Percentiles rank a stretch among this genome's conserved stretches.
These are phyloP conservation scores for Anticlea derivata DNA, from an alignment of 2,888 invertebrate genomes.

Conservation along the genomic window DNA sequence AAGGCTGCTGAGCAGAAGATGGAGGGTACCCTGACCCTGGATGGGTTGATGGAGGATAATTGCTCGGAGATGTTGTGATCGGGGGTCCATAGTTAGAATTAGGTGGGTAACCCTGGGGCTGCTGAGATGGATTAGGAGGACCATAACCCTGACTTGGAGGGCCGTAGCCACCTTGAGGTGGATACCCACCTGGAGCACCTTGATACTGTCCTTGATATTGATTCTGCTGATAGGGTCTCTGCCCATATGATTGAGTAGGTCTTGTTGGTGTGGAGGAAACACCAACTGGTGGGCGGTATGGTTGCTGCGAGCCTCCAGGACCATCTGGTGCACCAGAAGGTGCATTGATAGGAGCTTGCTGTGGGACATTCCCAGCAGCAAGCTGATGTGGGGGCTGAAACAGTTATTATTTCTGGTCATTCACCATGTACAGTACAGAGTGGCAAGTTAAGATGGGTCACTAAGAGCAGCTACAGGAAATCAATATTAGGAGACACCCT, in stretches of 20 bases:
- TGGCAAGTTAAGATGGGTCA: too few species aligned
- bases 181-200: slow-evolving; percentile 84
- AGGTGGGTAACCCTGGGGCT: slow-evolving; percentile 87
- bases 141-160: slow-evolving; percentile 87
- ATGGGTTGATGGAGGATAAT: slow-evolving; percentile 82
- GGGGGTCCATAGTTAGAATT: slow-evolving; percentile 86
- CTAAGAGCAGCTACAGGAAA: too few species aligned
- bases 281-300: slow-evolving; percentile 77
- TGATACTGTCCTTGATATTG: slow-evolving; percentile 86
- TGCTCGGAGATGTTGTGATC: slow-evolving; percentile 83
- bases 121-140: slow-evolving; percentile 84
- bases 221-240: slow-evolving; percentile 87
- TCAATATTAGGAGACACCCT: too few species aligned
- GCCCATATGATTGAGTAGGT: slow-evolving; percentile 87
- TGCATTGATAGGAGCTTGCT: slow-evolving; percentile 65
- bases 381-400: slow-evolving; percentile 84
- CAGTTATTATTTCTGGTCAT: slow-evolving; percentile 14
- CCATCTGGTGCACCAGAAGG: slow-evolving; percentile 67
- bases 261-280: slow-evolving; percentile 83
- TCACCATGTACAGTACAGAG: too few species aligned
- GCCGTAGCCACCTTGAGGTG: slow-evolving; percentile 87
- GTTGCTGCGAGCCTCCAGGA: slow-evolving; percentile 71
- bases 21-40: slow-evolving; percentile 76
- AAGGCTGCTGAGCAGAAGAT: slow-evolving; percentile 74
- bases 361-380: slow-evolving; percentile 77